These are phyloP conservation scores for Trichomycterus rosablanca DNA, from an alignment of 2,113 vertebrate species.

Conservation along the genomic window DNA sequence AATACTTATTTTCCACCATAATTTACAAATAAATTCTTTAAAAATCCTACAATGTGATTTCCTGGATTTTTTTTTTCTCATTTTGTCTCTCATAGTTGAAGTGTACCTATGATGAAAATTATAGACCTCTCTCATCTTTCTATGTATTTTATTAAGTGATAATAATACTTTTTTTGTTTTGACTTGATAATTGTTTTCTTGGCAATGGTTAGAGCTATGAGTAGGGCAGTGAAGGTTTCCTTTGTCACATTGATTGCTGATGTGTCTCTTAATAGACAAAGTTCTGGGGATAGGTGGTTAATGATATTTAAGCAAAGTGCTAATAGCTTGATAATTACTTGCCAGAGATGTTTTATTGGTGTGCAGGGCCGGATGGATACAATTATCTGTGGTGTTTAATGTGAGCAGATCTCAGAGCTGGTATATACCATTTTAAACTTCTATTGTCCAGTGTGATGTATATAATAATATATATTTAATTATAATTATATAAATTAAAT, in stretches of 20 bases:
- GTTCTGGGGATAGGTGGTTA: neutral
- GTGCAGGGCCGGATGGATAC: neutral
- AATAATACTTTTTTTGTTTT: no score
- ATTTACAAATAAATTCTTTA: no score
- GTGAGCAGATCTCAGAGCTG: neutral
- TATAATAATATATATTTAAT: neutral
- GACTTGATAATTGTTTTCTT: no score
- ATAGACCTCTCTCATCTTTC: no score
- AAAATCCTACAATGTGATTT: no score
- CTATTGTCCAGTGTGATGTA: neutral
- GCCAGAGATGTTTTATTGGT: neutral
- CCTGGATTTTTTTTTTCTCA: no score
- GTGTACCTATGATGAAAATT: no score
- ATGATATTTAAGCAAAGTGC: neutral
- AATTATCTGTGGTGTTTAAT: neutral
- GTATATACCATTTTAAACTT: neutral
- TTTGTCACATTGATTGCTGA: neutral
- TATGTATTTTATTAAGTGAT: no score
- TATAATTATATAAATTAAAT: neutral
- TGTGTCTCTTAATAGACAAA: neutral
- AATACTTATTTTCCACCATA: no score
- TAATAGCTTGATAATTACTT: neutral
- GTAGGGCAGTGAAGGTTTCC: no score
- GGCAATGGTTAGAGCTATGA: no score
- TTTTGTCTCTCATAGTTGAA: no score